These are phyloP conservation scores for Drosophila cracens DNA, from an alignment of 2,888 invertebrate genomes.

Conservation along the genomic window DNA sequence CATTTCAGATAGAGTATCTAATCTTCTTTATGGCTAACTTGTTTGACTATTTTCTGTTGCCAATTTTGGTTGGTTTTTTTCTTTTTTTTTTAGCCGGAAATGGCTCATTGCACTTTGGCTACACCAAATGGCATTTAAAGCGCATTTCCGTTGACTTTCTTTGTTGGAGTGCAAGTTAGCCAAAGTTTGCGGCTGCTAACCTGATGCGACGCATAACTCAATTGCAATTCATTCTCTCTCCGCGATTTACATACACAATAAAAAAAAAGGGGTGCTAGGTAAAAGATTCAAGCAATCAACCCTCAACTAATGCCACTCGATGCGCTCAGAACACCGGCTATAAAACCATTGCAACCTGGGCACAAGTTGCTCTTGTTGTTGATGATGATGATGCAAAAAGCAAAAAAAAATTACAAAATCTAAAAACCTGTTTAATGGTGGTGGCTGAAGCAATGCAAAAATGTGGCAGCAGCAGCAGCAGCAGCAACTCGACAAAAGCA, in stretches of 20 bases:
- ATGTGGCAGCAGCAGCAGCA: constrained; percentile 16
- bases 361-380: constrained; percentile 26
- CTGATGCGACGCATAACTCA: constrained; percentile 57
- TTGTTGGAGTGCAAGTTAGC: constrained; percentile 27
- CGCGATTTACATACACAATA: constrained; percentile 26
- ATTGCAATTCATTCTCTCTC: constrained; percentile 48
- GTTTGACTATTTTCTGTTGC: constrained; percentile 6
- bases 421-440: constrained; percentile 76
- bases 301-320: constrained; percentile 62
- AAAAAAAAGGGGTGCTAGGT: constrained; percentile 42
- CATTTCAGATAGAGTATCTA: background rate
- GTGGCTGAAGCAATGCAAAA: constrained; percentile 44
- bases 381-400: constrained; percentile 71
- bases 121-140: constrained; percentile 79
- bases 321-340: constrained; percentile 27
- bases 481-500: constrained; percentile 63
- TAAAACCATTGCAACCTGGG: constrained; percentile 55
- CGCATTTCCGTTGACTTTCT: constrained; percentile 70
- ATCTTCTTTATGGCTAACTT: background rate
- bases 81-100: constrained; percentile 49
- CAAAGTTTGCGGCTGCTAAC: constrained; percentile 47
- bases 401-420: constrained; percentile 44
- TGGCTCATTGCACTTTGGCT: constrained; percentile 82
- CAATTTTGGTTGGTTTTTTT: background rate
- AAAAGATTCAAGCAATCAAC: constrained; percentile 50